phyloP scores from a whole-genome alignment of 2,113 vertebrate species.

The Forbesichthys papilliferus region DNA sequence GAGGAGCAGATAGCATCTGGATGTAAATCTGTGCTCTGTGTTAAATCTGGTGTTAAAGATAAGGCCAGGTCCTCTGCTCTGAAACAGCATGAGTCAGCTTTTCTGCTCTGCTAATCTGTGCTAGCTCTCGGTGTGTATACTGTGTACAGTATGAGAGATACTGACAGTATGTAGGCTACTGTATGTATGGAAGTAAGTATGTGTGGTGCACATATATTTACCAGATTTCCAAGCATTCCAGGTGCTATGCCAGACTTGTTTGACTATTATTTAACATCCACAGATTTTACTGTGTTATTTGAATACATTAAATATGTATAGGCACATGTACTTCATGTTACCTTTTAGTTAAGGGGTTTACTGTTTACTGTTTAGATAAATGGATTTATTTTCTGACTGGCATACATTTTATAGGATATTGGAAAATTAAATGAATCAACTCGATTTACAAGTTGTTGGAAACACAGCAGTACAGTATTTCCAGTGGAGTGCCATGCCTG shows the following conservation, averaged over 20 bases:
- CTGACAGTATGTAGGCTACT: neutral
- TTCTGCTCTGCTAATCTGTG: constrained; percentile 64
- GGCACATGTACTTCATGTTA: too few relatives aligned
- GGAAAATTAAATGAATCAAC: too few relatives aligned
- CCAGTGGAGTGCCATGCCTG: constrained; percentile 14
- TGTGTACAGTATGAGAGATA: neutral
- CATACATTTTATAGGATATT: too few relatives aligned
- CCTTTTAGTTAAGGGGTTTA: too few relatives aligned
- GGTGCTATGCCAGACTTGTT: too few relatives aligned
- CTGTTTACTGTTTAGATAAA: too few relatives aligned
- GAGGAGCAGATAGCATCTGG: constrained; percentile 44
- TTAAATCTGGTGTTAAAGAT: constrained; percentile 55
- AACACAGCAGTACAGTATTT: neutral
- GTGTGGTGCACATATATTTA: neutral
- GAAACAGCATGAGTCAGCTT: constrained; percentile 64
- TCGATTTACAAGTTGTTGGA: too few relatives aligned
- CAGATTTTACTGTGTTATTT: too few relatives aligned
- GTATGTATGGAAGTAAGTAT: neutral
- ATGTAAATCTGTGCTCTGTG: constrained; percentile 52
- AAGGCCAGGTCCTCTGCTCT: constrained; percentile 43
- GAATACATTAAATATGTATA: too few relatives aligned
- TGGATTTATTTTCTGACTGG: too few relatives aligned
- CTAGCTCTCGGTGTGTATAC: constrained; percentile 16
- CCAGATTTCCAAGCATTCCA: too few relatives aligned
- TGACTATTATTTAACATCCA: too few relatives aligned